Evolutionary conservation across 2,888 invertebrate genomes (phyloP).

Genomic region (Pheosia gnoma): DNA sequence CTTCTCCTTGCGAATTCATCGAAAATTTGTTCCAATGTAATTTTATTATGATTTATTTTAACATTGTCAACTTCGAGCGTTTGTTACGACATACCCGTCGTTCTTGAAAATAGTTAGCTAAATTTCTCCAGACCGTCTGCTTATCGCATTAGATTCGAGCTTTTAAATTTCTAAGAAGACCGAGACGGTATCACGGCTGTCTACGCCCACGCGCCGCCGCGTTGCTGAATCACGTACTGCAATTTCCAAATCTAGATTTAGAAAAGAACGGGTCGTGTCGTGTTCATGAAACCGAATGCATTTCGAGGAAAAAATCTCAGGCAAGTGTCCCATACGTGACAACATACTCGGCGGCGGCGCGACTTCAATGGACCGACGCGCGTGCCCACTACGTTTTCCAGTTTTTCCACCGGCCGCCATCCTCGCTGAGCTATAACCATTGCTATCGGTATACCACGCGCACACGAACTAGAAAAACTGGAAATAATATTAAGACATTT

Average conservation of each 20-base stretch:
- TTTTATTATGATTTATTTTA: constrained; percentile 47
- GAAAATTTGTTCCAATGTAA: constrained; percentile 56
- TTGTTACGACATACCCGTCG: constrained; percentile 29
- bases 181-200: constrained; percentile 46
- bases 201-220: constrained; percentile 54
- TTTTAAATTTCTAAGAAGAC: constrained; percentile 48
- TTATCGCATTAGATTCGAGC: constrained; percentile 45
- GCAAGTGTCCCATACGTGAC: constrained; percentile 64
- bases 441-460: constrained; percentile 36
- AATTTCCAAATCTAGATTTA: constrained; percentile 73
- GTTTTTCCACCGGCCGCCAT: constrained; percentile 50
- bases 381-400: constrained; percentile 55
- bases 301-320: constrained; percentile 64
- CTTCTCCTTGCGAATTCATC: constrained; percentile 63
- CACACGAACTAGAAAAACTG: constrained; percentile 33
- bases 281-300: constrained; percentile 65
- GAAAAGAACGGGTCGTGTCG: constrained; percentile 55
- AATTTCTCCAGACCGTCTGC: constrained; percentile 39
- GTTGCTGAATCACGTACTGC: constrained; percentile 66
- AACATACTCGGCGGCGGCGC: constrained; percentile 47
- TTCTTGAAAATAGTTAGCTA: constrained; percentile 30
- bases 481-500: constrained; percentile 30
- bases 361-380: constrained; percentile 61
- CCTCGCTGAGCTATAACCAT: constrained; percentile 32
- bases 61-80: constrained; percentile 30